A percentile compares a stretch with the other conserved stretches of the same genome.
These are phyloP conservation scores for Orgyia antiqua DNA, from an alignment of 2,888 invertebrate genomes.

Conservation along the genomic window DNA sequence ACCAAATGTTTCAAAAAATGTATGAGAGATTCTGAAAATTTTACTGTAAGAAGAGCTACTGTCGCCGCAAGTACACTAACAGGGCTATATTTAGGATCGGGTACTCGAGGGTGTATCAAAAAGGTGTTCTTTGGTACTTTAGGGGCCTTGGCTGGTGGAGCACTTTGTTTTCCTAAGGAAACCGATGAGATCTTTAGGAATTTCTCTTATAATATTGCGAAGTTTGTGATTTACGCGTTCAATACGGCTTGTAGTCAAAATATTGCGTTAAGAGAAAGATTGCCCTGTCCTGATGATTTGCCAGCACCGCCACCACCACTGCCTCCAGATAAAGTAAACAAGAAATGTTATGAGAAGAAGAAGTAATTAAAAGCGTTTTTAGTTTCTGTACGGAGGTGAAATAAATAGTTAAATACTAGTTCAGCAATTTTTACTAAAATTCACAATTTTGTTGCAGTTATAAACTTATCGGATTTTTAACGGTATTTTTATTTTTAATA, in stretches of 20 bases:
- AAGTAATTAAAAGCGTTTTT: background rate
- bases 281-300: slow-evolving; percentile 40
- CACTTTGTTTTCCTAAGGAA: slow-evolving; percentile 49
- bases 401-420: too few species aligned
- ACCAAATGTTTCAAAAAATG: slow-evolving; percentile 28
- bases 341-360: slow-evolving; percentile 3
- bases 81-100: slow-evolving; percentile 28
- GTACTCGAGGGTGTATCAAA: slow-evolving; percentile 23
- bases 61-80: slow-evolving; percentile 27
- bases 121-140: slow-evolving; percentile 31
- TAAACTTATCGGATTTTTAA: too few species aligned
- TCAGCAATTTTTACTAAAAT: too few species aligned
- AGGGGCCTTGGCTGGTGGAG: slow-evolving; percentile 38
- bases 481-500: too few species aligned
- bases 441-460: too few species aligned
- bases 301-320: slow-evolving; percentile 17
- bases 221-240: slow-evolving; percentile 21
- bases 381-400: too few species aligned
- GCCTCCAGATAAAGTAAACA: slow-evolving; percentile 11
- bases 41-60: slow-evolving; percentile 27
- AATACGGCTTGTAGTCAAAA: slow-evolving; percentile 30
- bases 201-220: slow-evolving; percentile 22
- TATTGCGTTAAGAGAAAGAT: slow-evolving; percentile 27
- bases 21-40: slow-evolving; percentile 41
- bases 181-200: slow-evolving; percentile 44